These are phyloP conservation scores for Takifugu bimaculatus DNA, from an alignment of 2,113 vertebrate species.

Conservation along the genomic window DNA sequence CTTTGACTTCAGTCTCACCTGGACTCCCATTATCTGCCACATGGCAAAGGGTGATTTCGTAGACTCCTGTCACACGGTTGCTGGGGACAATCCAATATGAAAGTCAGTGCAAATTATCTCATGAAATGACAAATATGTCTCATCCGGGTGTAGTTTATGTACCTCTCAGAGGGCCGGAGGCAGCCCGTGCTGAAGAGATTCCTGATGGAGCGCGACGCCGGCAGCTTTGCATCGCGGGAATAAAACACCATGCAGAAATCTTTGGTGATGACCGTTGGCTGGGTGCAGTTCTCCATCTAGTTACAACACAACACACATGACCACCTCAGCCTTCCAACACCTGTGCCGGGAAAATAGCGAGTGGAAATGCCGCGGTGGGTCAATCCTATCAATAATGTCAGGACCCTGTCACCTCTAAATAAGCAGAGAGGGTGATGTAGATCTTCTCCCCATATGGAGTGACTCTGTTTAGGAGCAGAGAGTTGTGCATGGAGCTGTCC, in stretches of 20 bases:
- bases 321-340: not conserved
- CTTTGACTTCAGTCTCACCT: constrained; percentile 68
- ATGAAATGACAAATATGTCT: too few species aligned
- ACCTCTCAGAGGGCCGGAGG: constrained; percentile 90
- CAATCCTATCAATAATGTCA: not conserved
- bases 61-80: constrained; percentile 93
- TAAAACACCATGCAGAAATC: constrained; percentile 99
- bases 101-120: not conserved
- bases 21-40: constrained; percentile 93
- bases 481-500: constrained; percentile 99
- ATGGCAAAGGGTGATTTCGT: constrained; percentile 90
- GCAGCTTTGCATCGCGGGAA: constrained; percentile 91
- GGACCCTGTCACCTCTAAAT: constrained; percentile 81
- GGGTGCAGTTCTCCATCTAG: constrained; percentile 96
- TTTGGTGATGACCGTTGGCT: constrained; percentile 94
- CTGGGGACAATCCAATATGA: constrained; percentile 57
- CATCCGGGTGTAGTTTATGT: not conserved
- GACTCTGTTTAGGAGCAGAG: constrained; percentile 92
- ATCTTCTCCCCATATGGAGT: constrained; percentile 96
- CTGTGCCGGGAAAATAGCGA: not conserved
- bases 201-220: constrained; percentile 91
- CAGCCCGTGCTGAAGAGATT: constrained; percentile 95
- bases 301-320: not conserved
- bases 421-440: constrained; percentile 97
- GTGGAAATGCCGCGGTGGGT: not conserved